phyloP scores from a whole-genome alignment of 2,888 invertebrate genomes.

The Scaptomyza flava region DNA sequence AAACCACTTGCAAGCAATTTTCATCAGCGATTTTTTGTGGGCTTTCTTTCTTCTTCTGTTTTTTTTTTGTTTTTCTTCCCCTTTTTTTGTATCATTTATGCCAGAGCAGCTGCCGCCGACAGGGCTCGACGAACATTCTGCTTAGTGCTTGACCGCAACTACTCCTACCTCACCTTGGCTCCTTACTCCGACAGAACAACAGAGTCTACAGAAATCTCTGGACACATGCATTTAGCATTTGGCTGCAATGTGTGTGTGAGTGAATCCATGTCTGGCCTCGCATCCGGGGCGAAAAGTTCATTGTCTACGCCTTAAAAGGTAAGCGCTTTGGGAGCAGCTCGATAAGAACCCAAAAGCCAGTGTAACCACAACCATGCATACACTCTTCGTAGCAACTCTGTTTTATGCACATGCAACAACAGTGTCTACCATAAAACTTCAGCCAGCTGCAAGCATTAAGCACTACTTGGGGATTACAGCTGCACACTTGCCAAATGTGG shows the following conservation, averaged over 20 bases:
- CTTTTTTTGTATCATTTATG: neutral
- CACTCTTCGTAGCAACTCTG: slow-evolving; percentile 4
- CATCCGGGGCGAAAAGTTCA: slow-evolving; percentile 44
- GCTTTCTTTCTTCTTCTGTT: neutral
- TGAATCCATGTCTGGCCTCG: neutral
- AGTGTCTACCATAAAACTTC: slow-evolving; percentile 66
- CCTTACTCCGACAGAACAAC: slow-evolving; percentile 39
- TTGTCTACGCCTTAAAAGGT: slow-evolving; percentile 69
- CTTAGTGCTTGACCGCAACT: slow-evolving; percentile 65
- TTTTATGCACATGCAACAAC: slow-evolving; percentile 34
- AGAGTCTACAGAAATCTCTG: slow-evolving; percentile 51
- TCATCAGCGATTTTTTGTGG: slow-evolving; percentile 66
- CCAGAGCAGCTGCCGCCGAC: slow-evolving; percentile 63
- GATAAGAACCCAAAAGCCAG: slow-evolving; percentile 49
- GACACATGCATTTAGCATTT: slow-evolving; percentile 58
- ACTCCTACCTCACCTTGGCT: neutral
- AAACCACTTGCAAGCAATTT: slow-evolving; percentile 78
- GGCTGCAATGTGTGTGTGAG: slow-evolving; percentile 9
- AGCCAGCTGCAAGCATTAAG: slow-evolving; percentile 25
- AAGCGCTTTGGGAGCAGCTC: slow-evolving; percentile 56
- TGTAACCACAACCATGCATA: slow-evolving; percentile 37
- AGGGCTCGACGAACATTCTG: slow-evolving; percentile 65
- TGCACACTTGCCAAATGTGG: slow-evolving; percentile 48
- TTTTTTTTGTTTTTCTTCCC: slow-evolving; percentile 6
- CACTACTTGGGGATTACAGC: neutral